Conservation (phyloP, 2,113 vertebrate species). For the Paramormyrops kingsleyae region DNA sequence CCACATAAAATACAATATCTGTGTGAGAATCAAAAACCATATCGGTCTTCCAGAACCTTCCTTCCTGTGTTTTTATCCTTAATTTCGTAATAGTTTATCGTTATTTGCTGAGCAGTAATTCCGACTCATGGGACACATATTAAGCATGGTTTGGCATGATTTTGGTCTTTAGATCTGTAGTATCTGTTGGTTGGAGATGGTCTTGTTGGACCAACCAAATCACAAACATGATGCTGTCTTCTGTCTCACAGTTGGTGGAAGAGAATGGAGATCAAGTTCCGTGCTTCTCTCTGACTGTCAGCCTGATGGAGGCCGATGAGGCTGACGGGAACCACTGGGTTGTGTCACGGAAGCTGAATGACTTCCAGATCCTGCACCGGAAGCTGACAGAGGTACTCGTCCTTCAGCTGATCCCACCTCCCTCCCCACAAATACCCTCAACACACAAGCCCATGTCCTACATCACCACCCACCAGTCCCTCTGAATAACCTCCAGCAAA, state of each 20-base stretch:
- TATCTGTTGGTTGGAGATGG: not conserved
- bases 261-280: constrained; percentile 91
- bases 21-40: not conserved
- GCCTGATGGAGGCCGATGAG: constrained; percentile 75
- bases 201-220: not conserved
- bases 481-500: not conserved
- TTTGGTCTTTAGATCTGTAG: not conserved
- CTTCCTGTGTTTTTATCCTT: not conserved
- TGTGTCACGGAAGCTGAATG: constrained; percentile 83
- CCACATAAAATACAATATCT: not conserved
- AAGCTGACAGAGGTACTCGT: constrained; percentile 87
- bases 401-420: not conserved
- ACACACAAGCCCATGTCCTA: not conserved
- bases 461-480: not conserved
- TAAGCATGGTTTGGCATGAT: not conserved
- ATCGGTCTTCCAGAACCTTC: not conserved
- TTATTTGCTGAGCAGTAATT: not conserved
- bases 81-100: not conserved
- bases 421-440: not conserved
- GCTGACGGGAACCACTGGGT: constrained; percentile 76
- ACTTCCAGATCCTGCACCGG: constrained; percentile 91
- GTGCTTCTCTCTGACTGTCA: constrained; percentile 80
- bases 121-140: not conserved
- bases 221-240: not conserved
- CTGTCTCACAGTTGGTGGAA: constrained; percentile 46